Evolutionary conservation across 2,797 vertebrate species (phyloP).

Genomic region (Phataginus tetradactyla): DNA sequence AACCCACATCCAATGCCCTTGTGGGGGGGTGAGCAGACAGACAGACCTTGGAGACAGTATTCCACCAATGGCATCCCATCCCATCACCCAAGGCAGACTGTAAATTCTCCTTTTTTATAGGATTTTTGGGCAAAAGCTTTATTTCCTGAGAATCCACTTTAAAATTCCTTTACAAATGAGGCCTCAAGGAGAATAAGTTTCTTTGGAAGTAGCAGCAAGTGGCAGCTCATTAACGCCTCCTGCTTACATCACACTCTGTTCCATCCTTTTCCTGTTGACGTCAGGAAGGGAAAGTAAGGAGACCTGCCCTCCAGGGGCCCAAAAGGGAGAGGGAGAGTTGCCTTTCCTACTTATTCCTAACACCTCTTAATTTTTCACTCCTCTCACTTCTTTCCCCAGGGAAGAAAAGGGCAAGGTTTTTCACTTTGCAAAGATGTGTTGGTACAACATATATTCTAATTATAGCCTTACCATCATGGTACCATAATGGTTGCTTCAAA

Average conservation of each 20-base stretch:
- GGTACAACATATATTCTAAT: background rate
- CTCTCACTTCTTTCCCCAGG: background rate
- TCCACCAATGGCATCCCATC: background rate
- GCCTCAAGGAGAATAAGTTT: background rate
- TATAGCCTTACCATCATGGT: background rate
- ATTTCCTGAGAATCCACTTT: background rate
- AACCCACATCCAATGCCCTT: background rate
- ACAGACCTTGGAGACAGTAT: background rate
- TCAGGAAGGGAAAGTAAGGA: background rate
- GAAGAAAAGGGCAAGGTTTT: background rate
- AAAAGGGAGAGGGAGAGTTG: background rate
- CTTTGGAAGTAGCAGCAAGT: background rate
- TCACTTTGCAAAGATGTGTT: conserved; percentile 14
- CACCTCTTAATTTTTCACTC: background rate
- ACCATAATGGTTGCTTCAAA: background rate
- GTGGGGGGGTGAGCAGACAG: background rate
- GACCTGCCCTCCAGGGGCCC: background rate
- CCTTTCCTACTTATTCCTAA: background rate
- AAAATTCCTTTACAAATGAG: background rate
- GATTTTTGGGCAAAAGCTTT: background rate
- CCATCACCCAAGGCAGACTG: background rate
- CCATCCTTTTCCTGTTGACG: background rate
- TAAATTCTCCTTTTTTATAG: background rate
- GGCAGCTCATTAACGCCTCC: background rate
- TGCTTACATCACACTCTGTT: background rate